Conservation (phyloP, 2,113 vertebrate species). For the Hydrochoerus hydrochaeris region DNA sequence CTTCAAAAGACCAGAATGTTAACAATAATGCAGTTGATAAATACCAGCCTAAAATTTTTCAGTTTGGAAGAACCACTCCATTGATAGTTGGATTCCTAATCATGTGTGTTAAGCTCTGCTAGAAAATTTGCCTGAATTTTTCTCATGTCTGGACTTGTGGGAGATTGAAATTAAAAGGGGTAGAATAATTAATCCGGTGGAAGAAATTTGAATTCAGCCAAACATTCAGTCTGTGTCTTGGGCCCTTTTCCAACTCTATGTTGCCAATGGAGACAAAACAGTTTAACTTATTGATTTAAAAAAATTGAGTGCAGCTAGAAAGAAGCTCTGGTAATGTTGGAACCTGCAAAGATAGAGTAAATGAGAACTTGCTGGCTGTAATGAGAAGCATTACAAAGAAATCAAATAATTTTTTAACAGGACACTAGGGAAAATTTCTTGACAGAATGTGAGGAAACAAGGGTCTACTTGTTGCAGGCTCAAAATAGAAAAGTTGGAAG, state of each 20-base stretch:
- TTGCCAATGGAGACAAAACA: neutral
- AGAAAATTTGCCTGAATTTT: neutral
- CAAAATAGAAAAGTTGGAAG: neutral
- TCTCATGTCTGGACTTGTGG: neutral
- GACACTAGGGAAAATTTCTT: neutral
- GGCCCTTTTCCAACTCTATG: neutral
- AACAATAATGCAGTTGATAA: neutral
- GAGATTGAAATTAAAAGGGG: neutral
- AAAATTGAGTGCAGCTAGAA: neutral
- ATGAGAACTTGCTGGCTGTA: neutral
- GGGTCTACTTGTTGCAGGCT: neutral
- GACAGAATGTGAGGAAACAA: neutral
- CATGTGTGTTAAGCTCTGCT: neutral
- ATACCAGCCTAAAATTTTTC: neutral
- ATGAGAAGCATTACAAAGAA: neutral
- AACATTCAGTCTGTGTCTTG: neutral
- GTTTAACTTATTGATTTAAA: neutral
- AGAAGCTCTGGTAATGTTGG: neutral
- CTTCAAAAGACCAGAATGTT: neutral
- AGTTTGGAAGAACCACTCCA: neutral
- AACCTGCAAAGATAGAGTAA: neutral
- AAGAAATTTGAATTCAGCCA: neutral
- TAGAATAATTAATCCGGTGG: neutral
- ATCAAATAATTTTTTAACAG: neutral
- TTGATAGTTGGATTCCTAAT: neutral